Base-by-base conservation (phyloP, 1,140 invertebrate species). In the Grapholita molesta region DNA sequence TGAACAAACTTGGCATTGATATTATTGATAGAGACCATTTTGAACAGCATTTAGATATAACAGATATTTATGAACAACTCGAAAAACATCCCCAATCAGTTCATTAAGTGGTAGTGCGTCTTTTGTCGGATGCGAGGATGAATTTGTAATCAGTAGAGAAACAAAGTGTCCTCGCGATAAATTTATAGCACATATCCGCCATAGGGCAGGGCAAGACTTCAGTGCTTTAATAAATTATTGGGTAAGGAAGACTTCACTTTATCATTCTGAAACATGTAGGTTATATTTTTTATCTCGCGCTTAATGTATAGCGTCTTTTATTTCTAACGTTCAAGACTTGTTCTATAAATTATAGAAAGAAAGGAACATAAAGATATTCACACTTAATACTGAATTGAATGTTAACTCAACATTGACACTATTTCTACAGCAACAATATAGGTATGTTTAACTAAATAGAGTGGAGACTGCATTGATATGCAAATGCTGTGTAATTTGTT, bases 401-500 rank as follows among this genome's bases (percentile, higher is more conserved):
- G 68, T 70, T 77, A 77, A 83, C 79, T 84, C 78, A 78, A 89
- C 77, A 84, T 86, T 84, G 81, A 83, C 85, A 85, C 83, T 80
- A 21, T 21, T 76, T 86, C 83, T 80, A 85, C 55, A 61, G 24
- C 55, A 28, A 84, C 84, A 84, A 83, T 83, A 83, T 72, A 82
- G 80, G 75, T 85, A 75, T 86, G 82, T 87, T 84, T 85, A 83
- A 84, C 78, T 74, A 70, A 72, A 80, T 80, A 75, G 72, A 80
- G 78, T 68, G 76, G 70, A 70, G 76, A 74, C 69, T 38, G 67
- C 73, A 85, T 91, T 91, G 71, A 88, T 83, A 91, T 91, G 89
- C 77, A 82, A 91, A 91, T 91, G 53, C 73, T 86, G 82, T 89
- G 85, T 91, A 89, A 89, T 91, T 91, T 91, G 86, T 89, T 91